Percentiles rank a stretch among this genome's conserved stretches.
phyloP scores from a whole-genome alignment of 2,888 invertebrate genomes.

The Mechanitis messenoides region DNA sequence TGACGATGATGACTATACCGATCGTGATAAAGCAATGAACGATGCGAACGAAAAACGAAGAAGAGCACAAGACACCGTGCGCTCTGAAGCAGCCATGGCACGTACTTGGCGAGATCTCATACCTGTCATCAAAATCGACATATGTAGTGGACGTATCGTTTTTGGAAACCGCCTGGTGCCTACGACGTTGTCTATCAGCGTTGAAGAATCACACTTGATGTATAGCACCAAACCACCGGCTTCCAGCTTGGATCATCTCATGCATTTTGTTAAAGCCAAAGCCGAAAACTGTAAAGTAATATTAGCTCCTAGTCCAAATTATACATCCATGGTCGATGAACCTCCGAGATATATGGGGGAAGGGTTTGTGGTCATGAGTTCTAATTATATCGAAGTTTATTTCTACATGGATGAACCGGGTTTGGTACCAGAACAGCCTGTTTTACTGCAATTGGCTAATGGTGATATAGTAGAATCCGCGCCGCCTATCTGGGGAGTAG shows the following conservation, averaged over 20 bases:
- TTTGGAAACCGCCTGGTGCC: constrained; percentile 97
- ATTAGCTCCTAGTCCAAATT: constrained; percentile 96
- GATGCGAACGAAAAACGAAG: constrained; percentile 78
- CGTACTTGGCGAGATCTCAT: constrained; percentile 96
- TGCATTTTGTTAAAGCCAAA: constrained; percentile 96
- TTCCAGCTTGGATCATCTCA: constrained; percentile 93
- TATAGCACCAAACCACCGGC: constrained; percentile 97
- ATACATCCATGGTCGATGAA: constrained; percentile 93
- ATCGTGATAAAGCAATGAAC: constrained; percentile 78
- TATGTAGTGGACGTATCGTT: constrained; percentile 92
- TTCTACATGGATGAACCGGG: constrained; percentile 99
- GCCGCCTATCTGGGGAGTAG: constrained; percentile 96
- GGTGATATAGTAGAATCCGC: constrained; percentile 95
- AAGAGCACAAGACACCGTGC: constrained; percentile 67
- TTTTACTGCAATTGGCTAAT: constrained; percentile 91
- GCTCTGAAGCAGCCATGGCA: constrained; percentile 89
- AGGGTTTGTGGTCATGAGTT: constrained; percentile 97
- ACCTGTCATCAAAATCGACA: constrained; percentile 96
- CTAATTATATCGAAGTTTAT: constrained; percentile 95
- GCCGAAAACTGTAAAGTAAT: constrained; percentile 97
- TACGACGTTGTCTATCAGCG: constrained; percentile 92
- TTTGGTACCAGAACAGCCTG: constrained; percentile 93
- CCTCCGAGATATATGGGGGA: constrained; percentile 98
- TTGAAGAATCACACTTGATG: constrained; percentile 95
- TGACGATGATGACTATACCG: constrained; percentile 72